Conservation (phyloP, 2,113 vertebrate species). For the Festucalex cinctus region DNA sequence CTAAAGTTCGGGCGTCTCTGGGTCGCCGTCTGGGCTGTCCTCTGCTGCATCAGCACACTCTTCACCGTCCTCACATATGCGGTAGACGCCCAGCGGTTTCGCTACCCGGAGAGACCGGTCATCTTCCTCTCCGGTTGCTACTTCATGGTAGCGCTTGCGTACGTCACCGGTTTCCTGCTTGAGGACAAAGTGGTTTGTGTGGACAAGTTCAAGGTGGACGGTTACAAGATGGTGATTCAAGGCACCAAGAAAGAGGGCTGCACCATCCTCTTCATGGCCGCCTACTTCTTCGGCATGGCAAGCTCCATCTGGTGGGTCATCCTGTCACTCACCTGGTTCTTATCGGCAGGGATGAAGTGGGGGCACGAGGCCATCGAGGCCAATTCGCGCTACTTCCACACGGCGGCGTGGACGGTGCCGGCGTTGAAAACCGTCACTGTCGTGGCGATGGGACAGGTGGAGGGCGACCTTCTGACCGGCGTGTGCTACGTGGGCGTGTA, state of each 20-base stretch:
- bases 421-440: conserved; percentile 88
- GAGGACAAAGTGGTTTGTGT: conserved; percentile 85
- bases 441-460: conserved; percentile 86
- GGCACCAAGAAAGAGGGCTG: conserved; percentile 90
- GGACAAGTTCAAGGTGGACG: conserved; percentile 80
- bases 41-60: conserved; percentile 86
- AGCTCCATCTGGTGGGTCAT: conserved; percentile 95
- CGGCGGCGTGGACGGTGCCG: conserved; percentile 89
- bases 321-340: conserved; percentile 89
- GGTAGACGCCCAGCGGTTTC: conserved; percentile 85
- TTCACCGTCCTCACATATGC: conserved; percentile 90
- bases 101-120: conserved; percentile 88
- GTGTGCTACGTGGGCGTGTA: conserved; percentile 91
- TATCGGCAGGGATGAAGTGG: conserved; percentile 93
- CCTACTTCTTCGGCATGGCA: conserved; percentile 93
- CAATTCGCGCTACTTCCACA: conserved; percentile 88
- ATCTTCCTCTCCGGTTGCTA: conserved; percentile 91
- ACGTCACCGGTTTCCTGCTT: conserved; percentile 81
- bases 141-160: conserved; percentile 90
- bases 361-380: conserved; percentile 63
- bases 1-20: conserved; percentile 82
- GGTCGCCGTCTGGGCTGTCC: conserved; percentile 85
- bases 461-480: conserved; percentile 87
- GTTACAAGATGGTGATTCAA: conserved; percentile 86
- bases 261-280: conserved; percentile 89